A percentile compares a stretch with the other conserved stretches of the same genome.
phyloP scores from a whole-genome alignment of 2,113 vertebrate genomes.

The Calonectris borealis region DNA sequence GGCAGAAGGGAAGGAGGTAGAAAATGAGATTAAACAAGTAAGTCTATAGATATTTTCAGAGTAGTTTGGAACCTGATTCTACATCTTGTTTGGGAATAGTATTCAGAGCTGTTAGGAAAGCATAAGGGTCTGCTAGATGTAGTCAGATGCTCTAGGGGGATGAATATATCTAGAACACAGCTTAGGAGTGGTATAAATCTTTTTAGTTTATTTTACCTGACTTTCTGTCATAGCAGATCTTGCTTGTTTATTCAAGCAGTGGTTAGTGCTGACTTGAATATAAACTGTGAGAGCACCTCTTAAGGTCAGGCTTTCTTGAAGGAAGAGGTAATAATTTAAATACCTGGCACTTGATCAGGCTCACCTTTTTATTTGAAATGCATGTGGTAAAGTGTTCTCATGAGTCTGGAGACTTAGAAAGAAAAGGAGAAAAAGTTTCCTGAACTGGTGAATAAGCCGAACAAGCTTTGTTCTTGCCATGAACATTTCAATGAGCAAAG shows the following conservation, averaged over 20 bases:
- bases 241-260: background rate
- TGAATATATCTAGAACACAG: background rate
- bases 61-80: background rate
- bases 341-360: background rate
- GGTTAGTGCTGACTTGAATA: background rate
- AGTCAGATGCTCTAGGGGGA: background rate
- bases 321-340: background rate
- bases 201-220: background rate
- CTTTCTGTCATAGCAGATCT: background rate
- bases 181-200: background rate
- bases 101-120: background rate
- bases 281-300: background rate
- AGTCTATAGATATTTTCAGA: background rate
- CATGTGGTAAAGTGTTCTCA: background rate
- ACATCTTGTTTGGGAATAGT: background rate
- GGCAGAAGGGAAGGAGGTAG: background rate
- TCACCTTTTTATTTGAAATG: background rate
- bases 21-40: background rate
- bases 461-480: background rate
- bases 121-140: background rate
- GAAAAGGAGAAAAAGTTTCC: background rate
- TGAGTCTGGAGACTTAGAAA: background rate
- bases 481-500: background rate
- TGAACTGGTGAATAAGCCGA: background rate
- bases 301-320: background rate